Evolutionary conservation across 2,797 vertebrate genomes (phyloP).

Genomic region (Chrysolophus pictus): DNA sequence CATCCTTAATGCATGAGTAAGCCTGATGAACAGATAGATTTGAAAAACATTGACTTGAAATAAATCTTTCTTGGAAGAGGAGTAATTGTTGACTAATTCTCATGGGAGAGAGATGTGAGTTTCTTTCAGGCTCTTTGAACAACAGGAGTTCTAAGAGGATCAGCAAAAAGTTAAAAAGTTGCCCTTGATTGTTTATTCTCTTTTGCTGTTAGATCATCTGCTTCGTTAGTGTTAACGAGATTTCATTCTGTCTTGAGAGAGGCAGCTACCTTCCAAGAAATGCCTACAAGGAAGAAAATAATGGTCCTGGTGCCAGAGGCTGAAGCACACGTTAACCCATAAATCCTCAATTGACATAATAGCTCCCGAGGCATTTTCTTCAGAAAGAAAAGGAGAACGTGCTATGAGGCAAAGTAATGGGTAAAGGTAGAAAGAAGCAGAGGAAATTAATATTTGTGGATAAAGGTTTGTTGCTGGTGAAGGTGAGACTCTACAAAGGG

Average conservation of each 20-base stretch:
- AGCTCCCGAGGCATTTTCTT: not conserved
- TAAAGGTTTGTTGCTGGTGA: not conserved
- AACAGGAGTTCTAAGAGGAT: slow-evolving; percentile 22
- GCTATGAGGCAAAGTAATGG: not conserved
- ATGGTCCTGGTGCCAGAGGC: not conserved
- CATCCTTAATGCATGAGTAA: slow-evolving; percentile 67
- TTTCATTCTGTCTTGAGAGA: not conserved
- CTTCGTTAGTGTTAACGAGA: slow-evolving; percentile 14
- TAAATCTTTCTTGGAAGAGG: slow-evolving; percentile 58
- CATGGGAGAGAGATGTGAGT: slow-evolving; percentile 21
- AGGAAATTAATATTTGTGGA: not conserved
- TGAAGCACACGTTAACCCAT: not conserved
- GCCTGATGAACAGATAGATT: slow-evolving; percentile 45
- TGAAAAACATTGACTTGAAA: slow-evolving; percentile 73
- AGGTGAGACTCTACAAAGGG: not conserved
- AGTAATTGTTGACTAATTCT: slow-evolving; percentile 62
- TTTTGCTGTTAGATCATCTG: not conserved
- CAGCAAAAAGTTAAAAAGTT: slow-evolving; percentile 1
- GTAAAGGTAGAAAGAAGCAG: not conserved
- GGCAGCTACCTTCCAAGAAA: not conserved
- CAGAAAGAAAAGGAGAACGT: not conserved
- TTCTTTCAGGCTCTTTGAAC: slow-evolving; percentile 50
- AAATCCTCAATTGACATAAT: not conserved
- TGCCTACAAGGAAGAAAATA: not conserved
- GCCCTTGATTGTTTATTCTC: not conserved